phyloP scores from a whole-genome alignment of 92 coral and sea anemone species.

The Palythoa grandis region DNA sequence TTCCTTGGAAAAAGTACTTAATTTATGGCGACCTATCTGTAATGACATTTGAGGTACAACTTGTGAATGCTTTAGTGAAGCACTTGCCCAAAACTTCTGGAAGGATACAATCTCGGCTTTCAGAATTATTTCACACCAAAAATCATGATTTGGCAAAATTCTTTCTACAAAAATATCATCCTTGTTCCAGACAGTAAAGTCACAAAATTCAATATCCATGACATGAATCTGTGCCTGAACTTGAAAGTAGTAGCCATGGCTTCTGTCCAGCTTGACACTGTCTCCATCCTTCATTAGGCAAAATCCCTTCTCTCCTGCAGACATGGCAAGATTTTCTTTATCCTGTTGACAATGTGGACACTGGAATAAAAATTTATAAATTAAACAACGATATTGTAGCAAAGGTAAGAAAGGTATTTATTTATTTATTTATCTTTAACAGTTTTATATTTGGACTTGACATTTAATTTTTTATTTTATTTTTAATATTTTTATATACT shows the following conservation, averaged over 20 bases:
- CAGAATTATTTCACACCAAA: slow-evolving; percentile 35
- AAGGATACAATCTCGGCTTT: slow-evolving; percentile 46
- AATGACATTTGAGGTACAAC: slow-evolving; percentile 17
- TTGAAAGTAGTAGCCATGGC: slow-evolving; percentile 39
- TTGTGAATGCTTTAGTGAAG: slow-evolving; percentile 21
- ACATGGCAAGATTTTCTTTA: slow-evolving; percentile 36
- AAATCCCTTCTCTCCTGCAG: slow-evolving; percentile 48
- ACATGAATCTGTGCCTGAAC: slow-evolving; percentile 45
- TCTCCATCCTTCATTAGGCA: slow-evolving; percentile 43
- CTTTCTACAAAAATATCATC: slow-evolving; percentile 35
- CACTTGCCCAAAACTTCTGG: slow-evolving; percentile 42
- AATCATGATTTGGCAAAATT: slow-evolving; percentile 29
- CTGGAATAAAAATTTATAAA: too few species aligned
- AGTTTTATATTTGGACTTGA: too few species aligned
- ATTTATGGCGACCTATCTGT: slow-evolving; percentile 9
- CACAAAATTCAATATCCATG: slow-evolving; percentile 24
- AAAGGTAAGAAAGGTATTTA: not conserved
- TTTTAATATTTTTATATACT: too few species aligned
- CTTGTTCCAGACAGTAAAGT: too few species aligned
- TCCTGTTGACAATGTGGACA: slow-evolving; percentile 37
- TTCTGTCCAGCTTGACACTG: slow-evolving; percentile 42
- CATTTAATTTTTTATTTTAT: too few species aligned
- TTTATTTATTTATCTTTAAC: too few species aligned
- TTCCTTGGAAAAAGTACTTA: not conserved
- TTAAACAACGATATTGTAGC: not conserved